Base-by-base conservation (phyloP, 2,113 vertebrate genomes). In the Steatornis caripensis region DNA sequence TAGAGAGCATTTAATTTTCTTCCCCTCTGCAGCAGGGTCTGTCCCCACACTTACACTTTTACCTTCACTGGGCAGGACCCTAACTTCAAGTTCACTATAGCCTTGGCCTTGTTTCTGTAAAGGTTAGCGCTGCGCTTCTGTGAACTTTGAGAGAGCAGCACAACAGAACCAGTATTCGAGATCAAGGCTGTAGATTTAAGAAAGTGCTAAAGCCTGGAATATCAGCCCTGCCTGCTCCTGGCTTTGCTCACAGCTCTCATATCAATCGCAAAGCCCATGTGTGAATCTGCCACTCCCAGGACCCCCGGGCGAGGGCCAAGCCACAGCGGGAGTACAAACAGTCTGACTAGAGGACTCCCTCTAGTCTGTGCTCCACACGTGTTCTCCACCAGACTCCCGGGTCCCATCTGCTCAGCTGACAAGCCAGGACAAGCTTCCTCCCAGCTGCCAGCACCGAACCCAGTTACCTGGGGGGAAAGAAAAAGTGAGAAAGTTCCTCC, bases 351-450 rank as follows among this genome's bases (percentile, higher is more conserved):
- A 54, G 64, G 54, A 32, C 12, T 60, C 57, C 29, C 43, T 13
- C 21, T n/a, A n/a, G 32, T 36, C 62, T n/a, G 46, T 23, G n/a
- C 79, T 65, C 78, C 48, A 3, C 0, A 5, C 30, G 0, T 5
- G 12, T 18, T 65, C 46, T 36, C 87, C 84, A 41, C 46, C 80
- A 39, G 12, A 26, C 66, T 89, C 75, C 74, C 74, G 15, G 46
- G 37, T 81, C 49, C 37, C 60, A 64, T 39, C 75, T 71, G 82
- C 62, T 88, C 74, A 12, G 65, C 51, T 82, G 72, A 80, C 89
- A 93, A 96, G 95, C 78, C 87, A 91, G 48, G 90, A 95, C 96
- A 95, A 81, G 94, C 71, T 78, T 65, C 39, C 46, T 76, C 48
- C 49, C 51, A 66, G 6, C 54, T 84, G 79, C 71, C 57, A 80